These are phyloP conservation scores for Piliocolobus tephrosceles DNA, from an alignment of 2,113 vertebrate species.

Conservation along the genomic window DNA sequence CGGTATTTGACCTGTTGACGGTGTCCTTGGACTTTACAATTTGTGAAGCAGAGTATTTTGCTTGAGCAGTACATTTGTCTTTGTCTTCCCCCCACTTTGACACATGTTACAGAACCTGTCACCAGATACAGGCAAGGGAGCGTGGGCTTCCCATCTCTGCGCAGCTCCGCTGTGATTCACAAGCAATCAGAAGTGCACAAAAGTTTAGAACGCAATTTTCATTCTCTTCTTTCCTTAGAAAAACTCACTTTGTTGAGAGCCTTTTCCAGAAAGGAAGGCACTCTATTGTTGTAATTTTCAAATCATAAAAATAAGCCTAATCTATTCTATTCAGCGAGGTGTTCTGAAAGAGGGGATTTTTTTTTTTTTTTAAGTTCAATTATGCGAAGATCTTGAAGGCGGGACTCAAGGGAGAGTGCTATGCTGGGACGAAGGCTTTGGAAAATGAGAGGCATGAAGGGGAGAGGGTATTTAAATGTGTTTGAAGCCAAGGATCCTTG, in stretches of 20 bases:
- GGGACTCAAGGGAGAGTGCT: accelerated
- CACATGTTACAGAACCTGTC: not conserved
- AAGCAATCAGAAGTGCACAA: not conserved
- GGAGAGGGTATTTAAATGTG: accelerated
- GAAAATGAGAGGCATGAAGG: accelerated
- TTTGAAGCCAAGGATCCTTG: accelerated
- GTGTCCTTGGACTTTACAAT: not conserved
- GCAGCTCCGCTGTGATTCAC: not conserved
- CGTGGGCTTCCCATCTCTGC: not conserved
- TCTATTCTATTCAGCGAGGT: accelerated
- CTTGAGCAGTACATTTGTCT: not conserved
- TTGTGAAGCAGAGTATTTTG: not conserved
- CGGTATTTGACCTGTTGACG: accelerated
- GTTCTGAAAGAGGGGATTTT: not conserved
- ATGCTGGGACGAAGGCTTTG: accelerated
- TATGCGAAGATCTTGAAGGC: accelerated
- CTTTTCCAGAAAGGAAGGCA: not conserved
- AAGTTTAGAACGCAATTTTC: accelerated
- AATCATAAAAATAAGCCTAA: accelerated
- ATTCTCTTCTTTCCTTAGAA: no score
- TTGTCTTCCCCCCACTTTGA: not conserved
- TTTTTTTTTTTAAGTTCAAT: not conserved
- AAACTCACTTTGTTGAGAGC: not conserved
- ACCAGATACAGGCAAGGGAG: not conserved
- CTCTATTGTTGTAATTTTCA: not conserved